Percentiles rank a stretch among this genome's conserved stretches.
Conservation (phyloP, 2,888 invertebrate species). For the Dicyrtomina minuta region DNA sequence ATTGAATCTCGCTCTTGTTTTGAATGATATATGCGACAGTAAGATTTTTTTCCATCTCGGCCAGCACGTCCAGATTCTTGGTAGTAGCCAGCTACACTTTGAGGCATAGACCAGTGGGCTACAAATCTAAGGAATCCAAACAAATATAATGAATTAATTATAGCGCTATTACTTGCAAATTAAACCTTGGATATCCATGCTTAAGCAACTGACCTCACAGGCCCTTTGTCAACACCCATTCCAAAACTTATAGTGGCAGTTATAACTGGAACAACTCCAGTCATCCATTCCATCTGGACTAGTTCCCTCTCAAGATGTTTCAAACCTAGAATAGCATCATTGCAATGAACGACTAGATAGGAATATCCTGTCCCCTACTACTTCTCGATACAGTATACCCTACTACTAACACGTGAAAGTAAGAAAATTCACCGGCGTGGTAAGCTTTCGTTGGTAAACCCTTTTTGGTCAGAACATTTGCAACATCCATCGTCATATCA, state of each 20-base stretch:
- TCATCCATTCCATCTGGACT: conserved; percentile 90
- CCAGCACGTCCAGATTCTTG: conserved; percentile 65
- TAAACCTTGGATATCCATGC: background rate
- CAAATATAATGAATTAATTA: conserved; percentile 61
- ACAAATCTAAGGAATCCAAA: conserved; percentile 67
- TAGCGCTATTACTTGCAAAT: background rate
- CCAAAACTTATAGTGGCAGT: conserved; percentile 99
- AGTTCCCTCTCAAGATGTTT: conserved; percentile 71
- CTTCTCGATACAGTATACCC: too few species aligned
- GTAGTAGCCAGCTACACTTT: conserved; percentile 63
- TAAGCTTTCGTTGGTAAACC: conserved; percentile 80
- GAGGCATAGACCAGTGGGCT: conserved; percentile 63
- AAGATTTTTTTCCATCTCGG: conserved; percentile 60
- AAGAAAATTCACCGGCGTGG: conserved; percentile 75
- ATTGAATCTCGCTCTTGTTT: conserved; percentile 59
- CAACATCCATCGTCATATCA: conserved; percentile 83
- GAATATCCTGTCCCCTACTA: too few species aligned
- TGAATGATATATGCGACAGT: conserved; percentile 62
- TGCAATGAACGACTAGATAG: background rate
- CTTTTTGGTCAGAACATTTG: conserved; percentile 70
- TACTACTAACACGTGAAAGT: too few species aligned
- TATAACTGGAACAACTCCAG: conserved; percentile 83
- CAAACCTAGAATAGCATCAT: conserved; percentile 61
- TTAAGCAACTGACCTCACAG: conserved; percentile 74
- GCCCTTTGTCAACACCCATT: conserved; percentile 97